Evolutionary conservation across 2,113 vertebrate genomes (phyloP), one percentile per base, ranked within the genome.

Genomic region (Eurystomus gularis): DNA sequence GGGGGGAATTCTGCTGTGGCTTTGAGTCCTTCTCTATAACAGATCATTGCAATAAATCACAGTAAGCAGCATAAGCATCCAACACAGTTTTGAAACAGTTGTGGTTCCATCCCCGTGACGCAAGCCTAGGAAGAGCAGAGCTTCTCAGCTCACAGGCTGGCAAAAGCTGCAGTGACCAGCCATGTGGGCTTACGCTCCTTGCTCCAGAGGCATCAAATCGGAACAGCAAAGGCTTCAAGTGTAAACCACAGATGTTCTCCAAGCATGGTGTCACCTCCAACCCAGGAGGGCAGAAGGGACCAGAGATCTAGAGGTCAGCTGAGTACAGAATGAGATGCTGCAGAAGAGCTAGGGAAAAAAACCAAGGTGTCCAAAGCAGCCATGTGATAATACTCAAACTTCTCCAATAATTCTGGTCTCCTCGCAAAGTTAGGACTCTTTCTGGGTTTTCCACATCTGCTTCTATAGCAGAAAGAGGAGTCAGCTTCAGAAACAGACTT

Each of bases 161-260:
- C 3, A 25, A 16, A 76, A 42, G 33, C 54, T 64, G 64, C 19
- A 14, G 3, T 8, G 11, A n/a, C 7, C 78, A 39, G 17, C 31
- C 33, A 2, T 0, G 2, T 6, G 25, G 35, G 49, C 33, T 57
- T 8, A 37, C 19, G 4, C 5, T 40, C 21, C 61, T 48, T 4
- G 2, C 16, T 66, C 42, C 8, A 37, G 31, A 57, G n/a, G 42
- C 19, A 49, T 14, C 46, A 25, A n/a, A 57, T 20, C 1, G 0
- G 24, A 93, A 24, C 40, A 52, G 62, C 13, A 75, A 40, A 65
- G 44, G 54, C 18, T 39, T 29, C n/a, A 33, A n/a, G 28, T 9
- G 16, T 55, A 16, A 61, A 37, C 7, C 39, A 65, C 15, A 33
- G 35, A 3, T 7, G 21, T 24, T 33, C 37, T 62, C 28, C 62